Base-by-base conservation (phyloP, 2,888 invertebrate species). In the Tridacna gigas region DNA sequence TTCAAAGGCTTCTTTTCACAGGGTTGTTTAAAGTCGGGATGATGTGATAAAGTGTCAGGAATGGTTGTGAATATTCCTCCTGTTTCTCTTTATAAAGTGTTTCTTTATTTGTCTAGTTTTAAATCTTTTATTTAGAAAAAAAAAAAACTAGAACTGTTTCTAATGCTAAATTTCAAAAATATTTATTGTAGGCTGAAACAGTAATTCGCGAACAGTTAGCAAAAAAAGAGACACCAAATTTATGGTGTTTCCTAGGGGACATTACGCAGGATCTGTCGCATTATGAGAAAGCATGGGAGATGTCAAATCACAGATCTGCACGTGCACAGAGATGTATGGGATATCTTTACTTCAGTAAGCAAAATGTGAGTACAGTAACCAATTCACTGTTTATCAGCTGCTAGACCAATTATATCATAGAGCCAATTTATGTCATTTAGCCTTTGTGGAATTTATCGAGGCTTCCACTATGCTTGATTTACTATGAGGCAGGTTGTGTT, bases 181-280 rank as follows among this genome's bases (percentile, higher is more conserved):
- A 3, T n/a, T 22, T 9, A 63, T 22, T 75, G 13, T 63, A 97
- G 96, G 99, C 99, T 0, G 98, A 98, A 12, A 97, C 97, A 94
- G 95, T 99, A 65, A 97, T 99, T 88, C 96, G 96, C 77, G 96
- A 98, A 92, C 97, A 98, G 94, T 90, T 96, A 22, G 96, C 96
- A 2, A 96, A 97, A 84, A 96, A 97, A 80, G 97, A 98, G 77
- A 97, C 97, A 0, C 97, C 98, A 0, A 97, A 97, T 94, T 95
- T 99, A 28, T 97, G 97, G 95, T 99, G 99, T 94, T 96, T 98
- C 63, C 96, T 99, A n/a, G 98, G 98, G 5, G 98, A 99, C 95
- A 97, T 97, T 0, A 96, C 96, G 89, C 97, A 97, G 91, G 97
- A 98, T 91, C 95, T 96, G 0, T 95, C 96, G 22, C 97, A 97